Evolutionary conservation across 2,797 vertebrate species (phyloP).

Genomic region (Protonibea diacanthus): DNA sequence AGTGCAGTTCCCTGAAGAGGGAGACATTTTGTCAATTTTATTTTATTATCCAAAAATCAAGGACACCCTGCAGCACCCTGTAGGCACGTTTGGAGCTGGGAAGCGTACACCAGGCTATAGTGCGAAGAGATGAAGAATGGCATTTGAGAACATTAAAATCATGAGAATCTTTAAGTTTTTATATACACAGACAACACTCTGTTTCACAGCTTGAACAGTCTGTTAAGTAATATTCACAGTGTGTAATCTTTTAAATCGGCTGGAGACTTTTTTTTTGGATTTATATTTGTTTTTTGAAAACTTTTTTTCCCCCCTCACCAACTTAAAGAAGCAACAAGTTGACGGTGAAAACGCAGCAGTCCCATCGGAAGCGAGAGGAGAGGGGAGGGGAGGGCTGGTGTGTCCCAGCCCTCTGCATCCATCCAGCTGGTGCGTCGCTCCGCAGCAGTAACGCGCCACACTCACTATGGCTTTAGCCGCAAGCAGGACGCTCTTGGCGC

Average conservation of each 20-base stretch:
- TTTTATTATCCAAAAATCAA: background rate
- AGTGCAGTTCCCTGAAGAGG: conserved; percentile 71
- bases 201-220: background rate
- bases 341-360: conserved; percentile 3
- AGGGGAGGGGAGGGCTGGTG: conserved; percentile 65
- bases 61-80: background rate
- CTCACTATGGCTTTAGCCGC: conserved; percentile 83
- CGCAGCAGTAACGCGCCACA: conserved; percentile 72
- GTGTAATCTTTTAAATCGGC: background rate
- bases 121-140: no score
- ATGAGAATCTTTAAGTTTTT: background rate
- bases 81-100: background rate
- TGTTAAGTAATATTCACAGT: background rate
- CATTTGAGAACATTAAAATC: background rate
- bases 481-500: conserved; percentile 83
- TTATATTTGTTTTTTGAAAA: no score
- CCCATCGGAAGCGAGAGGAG: conserved; percentile 65
- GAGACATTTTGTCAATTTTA: conserved; percentile 68
- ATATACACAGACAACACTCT: no score
- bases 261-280: background rate
- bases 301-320: background rate
- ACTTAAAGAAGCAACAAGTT: background rate
- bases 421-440: conserved; percentile 78
- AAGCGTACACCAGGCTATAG: no score
- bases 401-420: conserved; percentile 73